A percentile compares a stretch with the other conserved stretches of the same genome.
phyloP scores from a whole-genome alignment of 2,113 vertebrate genomes.

The Acrocephalus kingi region DNA sequence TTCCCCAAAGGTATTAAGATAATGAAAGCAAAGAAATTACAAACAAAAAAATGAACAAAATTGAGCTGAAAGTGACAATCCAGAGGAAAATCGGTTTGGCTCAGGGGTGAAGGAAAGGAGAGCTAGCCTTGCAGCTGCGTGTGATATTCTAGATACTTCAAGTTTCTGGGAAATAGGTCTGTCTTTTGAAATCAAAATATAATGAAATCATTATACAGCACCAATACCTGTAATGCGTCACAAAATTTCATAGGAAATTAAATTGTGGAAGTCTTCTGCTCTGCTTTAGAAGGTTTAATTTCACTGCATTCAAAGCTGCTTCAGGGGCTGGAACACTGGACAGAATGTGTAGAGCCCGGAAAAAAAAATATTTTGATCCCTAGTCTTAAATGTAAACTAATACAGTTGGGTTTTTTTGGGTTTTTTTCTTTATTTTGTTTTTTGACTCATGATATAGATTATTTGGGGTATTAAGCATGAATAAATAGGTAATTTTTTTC shows the following conservation, averaged over 20 bases:
- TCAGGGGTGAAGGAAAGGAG: neutral
- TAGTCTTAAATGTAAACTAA: neutral
- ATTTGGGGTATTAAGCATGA: neutral
- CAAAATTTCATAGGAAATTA: neutral
- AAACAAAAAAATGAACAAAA: neutral
- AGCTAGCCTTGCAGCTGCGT: neutral
- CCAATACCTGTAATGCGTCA: neutral
- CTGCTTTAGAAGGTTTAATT: neutral
- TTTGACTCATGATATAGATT: neutral
- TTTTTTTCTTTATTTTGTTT: neutral
- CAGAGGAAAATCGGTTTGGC: neutral
- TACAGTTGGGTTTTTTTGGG: accelerated
- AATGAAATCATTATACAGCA: neutral
- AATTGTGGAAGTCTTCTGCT: neutral
- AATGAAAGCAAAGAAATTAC: neutral
- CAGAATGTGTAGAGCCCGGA: neutral
- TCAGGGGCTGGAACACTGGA: neutral
- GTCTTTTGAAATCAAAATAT: neutral
- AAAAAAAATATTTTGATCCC: neutral
- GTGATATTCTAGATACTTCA: neutral
- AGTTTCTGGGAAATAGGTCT: neutral
- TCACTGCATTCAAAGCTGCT: neutral
- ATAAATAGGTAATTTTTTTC: neutral
- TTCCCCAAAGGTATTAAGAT: neutral
- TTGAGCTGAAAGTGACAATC: neutral